Base-by-base conservation (phyloP, 1,140 invertebrate genomes). In the Drosophila kanapiae region DNA sequence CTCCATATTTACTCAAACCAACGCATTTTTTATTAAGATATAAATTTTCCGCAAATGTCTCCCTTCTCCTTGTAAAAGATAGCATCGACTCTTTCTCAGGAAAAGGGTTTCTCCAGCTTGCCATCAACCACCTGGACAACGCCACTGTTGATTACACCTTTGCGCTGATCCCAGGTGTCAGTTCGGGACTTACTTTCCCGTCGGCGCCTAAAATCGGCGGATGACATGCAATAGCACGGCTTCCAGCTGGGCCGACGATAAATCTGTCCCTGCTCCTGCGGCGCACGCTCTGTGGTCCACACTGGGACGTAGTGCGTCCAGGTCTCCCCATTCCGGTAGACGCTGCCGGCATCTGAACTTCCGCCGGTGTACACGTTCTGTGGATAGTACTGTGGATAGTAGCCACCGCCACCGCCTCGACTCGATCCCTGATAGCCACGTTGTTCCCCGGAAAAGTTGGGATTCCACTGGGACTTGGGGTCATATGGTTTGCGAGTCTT, bases 271-370 rank as follows among this genome's bases (percentile, higher is more conserved):
- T 87, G 75, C 40, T 92, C 83, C 13, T 75, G 80, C 0, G 88
- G 84, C 11, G 71, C 60, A 7, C 92, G 80, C 48, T 93, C 91
- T 1, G 92, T 93, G 29, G 92, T 93, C 92, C 92, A 93, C 9
- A 91, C 68, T 3, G 91, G 92, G 11, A 92, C 72, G 49, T 92
- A 92, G 48, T 84, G 91, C 11, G 82, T 87, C 92, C 92, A 93
- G 47, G 75, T 82, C 31, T 91, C 91, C 4, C 78, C 68, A 49
- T 75, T 77, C 23, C 91, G 80, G 54, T 90, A 81, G 27, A 79
- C 77, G 8, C 60, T 68, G 48, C 82, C 82, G 1, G 58, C 45
- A 49, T 78, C 77, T 2, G 65, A 58, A 16, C 42, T 49, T 10
- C 67, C 69, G 14, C 67, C 53, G 18, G 74, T 78, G 48, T 92